Conservation (phyloP, 2,113 vertebrate species). For the Catagonus wagneri region DNA sequence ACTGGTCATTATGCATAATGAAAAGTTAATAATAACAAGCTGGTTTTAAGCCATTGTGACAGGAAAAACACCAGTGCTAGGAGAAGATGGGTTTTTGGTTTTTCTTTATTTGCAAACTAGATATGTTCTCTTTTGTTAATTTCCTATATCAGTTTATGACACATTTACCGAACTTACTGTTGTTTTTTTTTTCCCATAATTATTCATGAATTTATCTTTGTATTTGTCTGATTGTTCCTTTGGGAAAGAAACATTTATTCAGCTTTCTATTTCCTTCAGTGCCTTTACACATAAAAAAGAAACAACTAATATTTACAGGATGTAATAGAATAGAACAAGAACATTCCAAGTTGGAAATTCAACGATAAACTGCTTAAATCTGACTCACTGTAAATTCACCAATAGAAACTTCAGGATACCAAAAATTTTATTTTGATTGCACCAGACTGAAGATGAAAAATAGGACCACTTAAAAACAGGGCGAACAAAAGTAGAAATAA, state of each 20-base stretch:
- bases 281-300: not conserved
- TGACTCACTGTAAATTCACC: not conserved
- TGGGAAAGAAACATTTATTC: not conserved
- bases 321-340: not conserved
- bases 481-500: not conserved
- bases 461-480: not conserved
- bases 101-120: not conserved
- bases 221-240: constrained; percentile 22
- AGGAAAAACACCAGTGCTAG: not conserved
- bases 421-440: not conserved
- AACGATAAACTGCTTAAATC: not conserved
- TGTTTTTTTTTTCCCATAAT: not conserved
- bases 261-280: not conserved
- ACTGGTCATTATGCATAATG: not conserved
- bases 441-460: not conserved
- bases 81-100: not conserved
- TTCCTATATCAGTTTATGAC: not conserved
- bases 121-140: not conserved
- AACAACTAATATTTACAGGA: not conserved
- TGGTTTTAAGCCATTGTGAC: not conserved
- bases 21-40: not conserved
- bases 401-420: not conserved
- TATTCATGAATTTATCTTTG: constrained; percentile 4
- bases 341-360: not conserved
- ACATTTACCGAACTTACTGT: not conserved